phyloP scores from a whole-genome alignment of 2,797 vertebrate genomes.

The Austrolebias charrua region DNA sequence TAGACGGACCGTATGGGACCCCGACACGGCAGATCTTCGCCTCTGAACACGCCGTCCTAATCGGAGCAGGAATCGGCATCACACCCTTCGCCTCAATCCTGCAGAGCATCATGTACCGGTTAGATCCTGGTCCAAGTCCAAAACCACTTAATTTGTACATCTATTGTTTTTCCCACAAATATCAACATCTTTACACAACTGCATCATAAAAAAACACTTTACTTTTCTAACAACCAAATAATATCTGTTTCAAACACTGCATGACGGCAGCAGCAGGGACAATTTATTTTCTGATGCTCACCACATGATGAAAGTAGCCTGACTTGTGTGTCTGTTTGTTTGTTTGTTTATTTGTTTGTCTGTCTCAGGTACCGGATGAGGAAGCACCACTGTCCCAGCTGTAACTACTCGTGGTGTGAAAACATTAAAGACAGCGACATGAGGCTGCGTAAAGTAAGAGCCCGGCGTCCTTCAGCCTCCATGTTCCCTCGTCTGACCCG shows the following conservation, averaged over 20 bases:
- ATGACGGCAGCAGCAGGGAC: no score
- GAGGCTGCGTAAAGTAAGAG: slow-evolving; percentile 83
- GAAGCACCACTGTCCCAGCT: slow-evolving; percentile 85
- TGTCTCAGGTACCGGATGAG: slow-evolving; percentile 80
- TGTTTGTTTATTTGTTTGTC: no score
- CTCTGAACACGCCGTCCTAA: slow-evolving; percentile 87
- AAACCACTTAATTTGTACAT: no score
- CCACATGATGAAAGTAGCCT: no score
- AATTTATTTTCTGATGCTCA: no score
- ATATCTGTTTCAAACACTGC: no score
- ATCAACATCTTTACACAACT: neutral
- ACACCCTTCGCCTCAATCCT: slow-evolving; percentile 91
- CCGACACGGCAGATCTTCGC: slow-evolving; percentile 85
- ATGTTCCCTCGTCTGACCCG: neutral
- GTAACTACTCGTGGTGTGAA: slow-evolving; percentile 82
- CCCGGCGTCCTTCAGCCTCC: neutral
- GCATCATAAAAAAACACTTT: no score
- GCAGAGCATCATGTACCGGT: slow-evolving; percentile 92
- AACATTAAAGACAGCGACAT: slow-evolving; percentile 82
- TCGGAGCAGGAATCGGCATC: slow-evolving; percentile 89
- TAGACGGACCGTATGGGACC: slow-evolving; percentile 88
- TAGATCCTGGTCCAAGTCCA: slow-evolving; percentile 4
- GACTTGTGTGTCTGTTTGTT: neutral
- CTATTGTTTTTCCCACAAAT: no score
- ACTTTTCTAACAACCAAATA: no score